Percentiles rank a stretch among this genome's conserved stretches.
Evolutionary conservation across 2,113 vertebrate species (phyloP).

Genomic region (Pygoscelis antarcticus): DNA sequence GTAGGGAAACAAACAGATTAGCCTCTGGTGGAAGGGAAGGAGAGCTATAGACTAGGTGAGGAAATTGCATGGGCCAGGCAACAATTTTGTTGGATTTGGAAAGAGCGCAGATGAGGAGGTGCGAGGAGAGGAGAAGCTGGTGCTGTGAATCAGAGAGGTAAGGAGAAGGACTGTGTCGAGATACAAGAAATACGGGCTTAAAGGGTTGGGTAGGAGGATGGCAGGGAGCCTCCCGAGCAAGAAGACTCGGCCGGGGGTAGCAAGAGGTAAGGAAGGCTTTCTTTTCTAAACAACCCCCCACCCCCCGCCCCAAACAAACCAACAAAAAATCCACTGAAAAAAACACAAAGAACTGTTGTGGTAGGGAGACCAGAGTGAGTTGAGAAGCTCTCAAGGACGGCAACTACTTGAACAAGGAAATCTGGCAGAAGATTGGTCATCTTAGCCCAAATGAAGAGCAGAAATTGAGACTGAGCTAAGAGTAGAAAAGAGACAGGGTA

Average conservation of each 20-base stretch:
- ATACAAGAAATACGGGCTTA: not conserved
- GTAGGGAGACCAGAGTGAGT: not conserved
- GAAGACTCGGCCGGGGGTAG: not conserved
- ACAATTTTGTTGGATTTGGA: not conserved
- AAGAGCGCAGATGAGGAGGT: not conserved
- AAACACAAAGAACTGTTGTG: not conserved
- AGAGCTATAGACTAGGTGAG: not conserved
- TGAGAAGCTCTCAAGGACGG: not conserved
- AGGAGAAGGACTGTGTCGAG: not conserved
- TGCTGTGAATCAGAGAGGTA: not conserved
- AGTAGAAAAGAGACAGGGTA: not conserved
- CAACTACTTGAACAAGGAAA: not conserved
- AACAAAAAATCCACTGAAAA: fast-evolving
- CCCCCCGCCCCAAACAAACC: no score
- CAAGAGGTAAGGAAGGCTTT: not conserved
- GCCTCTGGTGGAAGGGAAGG: not conserved
- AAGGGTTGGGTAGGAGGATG: not conserved
- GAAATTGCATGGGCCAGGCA: not conserved
- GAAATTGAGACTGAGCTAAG: not conserved
- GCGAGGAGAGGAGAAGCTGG: not conserved
- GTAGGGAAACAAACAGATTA: not conserved
- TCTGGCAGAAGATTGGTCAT: not conserved
- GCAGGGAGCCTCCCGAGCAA: not conserved
- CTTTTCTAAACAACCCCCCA: not conserved
- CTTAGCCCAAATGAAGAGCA: not conserved